Conservation (phyloP, 2,113 vertebrate genomes). For the Chloropsis cyanopogon region DNA sequence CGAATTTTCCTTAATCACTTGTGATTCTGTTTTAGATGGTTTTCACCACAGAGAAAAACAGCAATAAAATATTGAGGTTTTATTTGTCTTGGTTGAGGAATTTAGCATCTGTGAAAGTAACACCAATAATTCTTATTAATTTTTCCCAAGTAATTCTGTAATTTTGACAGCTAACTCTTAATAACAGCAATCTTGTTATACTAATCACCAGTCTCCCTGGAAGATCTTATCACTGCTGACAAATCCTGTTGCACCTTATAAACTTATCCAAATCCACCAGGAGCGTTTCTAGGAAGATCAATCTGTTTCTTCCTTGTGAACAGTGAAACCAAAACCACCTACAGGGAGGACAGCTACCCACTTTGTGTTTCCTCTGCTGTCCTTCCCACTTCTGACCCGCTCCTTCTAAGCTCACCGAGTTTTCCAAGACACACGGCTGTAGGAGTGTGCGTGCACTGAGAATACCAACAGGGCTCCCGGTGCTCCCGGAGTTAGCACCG, state of each 20-base stretch:
- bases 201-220: not conserved
- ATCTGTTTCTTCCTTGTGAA: not conserved
- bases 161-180: not conserved
- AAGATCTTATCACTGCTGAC: not conserved
- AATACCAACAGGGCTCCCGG: fast-evolving
- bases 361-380: not conserved
- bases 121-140: not conserved
- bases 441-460: not conserved
- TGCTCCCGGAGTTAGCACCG: not conserved
- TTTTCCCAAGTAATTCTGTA: not conserved
- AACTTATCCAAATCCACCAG: not conserved
- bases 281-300: not conserved
- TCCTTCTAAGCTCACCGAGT: not conserved
- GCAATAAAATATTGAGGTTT: not conserved
- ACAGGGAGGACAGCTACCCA: not conserved
- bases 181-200: not conserved
- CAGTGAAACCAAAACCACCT: not conserved
- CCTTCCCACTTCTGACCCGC: not conserved
- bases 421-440: fast-evolving
- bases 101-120: not conserved
- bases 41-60: not conserved
- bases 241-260: not conserved
- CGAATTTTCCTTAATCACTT: not conserved
- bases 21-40: not conserved
- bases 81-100: not conserved